Percentiles rank a stretch among this genome's conserved stretches.
Evolutionary conservation across 2,113 vertebrate genomes (phyloP).

Genomic region (Mus pahari): DNA sequence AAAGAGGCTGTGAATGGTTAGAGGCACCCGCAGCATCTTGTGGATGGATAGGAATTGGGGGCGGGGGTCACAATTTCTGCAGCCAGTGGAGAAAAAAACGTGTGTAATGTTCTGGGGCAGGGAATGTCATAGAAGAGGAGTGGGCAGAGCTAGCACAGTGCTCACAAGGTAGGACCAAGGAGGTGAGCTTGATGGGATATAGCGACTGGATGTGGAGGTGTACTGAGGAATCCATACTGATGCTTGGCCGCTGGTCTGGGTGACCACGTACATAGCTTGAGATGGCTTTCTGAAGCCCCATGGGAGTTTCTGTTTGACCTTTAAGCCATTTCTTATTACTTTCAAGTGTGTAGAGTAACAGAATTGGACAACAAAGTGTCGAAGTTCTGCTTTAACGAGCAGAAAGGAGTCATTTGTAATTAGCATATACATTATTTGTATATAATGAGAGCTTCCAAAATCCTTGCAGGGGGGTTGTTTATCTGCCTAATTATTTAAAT

Average conservation of each 20-base stretch:
- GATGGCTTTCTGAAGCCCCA: neutral
- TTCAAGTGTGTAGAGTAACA: slow-evolving; percentile 57
- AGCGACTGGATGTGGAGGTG: neutral
- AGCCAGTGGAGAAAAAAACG: neutral
- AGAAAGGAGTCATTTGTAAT: slow-evolving; percentile 80
- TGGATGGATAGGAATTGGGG: neutral
- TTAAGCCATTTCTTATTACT: slow-evolving; percentile 67
- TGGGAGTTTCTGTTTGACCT: slow-evolving; percentile 48
- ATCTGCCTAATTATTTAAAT: slow-evolving; percentile 74
- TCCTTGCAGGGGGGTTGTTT: slow-evolving; percentile 71
- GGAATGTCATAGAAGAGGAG: neutral
- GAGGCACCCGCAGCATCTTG: neutral
- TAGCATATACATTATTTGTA: slow-evolving; percentile 81
- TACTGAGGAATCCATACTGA: neutral
- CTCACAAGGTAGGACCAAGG: neutral
- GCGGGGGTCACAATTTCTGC: neutral
- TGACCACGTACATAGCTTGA: neutral
- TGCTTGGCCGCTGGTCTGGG: neutral
- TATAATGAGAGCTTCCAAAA: slow-evolving; percentile 75
- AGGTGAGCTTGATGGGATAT: neutral
- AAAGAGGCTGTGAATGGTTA: neutral
- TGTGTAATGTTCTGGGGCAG: neutral
- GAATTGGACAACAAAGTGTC: slow-evolving; percentile 70
- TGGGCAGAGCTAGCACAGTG: neutral
- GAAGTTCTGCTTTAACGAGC: slow-evolving; percentile 76